Evolutionary conservation across 2,797 vertebrate species (phyloP).

Genomic region (Pipistrellus pygmaeus): DNA sequence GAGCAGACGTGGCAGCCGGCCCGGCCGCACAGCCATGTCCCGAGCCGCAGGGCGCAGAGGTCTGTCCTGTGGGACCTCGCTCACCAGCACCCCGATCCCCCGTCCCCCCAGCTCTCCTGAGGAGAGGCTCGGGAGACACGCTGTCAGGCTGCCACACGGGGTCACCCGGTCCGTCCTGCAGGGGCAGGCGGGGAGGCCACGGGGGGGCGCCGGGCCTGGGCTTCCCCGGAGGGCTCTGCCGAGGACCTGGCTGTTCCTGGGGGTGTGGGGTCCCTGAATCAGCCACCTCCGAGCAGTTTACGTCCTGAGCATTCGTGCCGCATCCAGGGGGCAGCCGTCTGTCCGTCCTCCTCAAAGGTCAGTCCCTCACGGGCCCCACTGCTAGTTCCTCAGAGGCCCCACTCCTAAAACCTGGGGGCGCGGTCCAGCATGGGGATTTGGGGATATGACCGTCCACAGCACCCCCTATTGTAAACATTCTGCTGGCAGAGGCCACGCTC

Average conservation of each 20-base stretch:
- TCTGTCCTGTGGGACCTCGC: rapidly evolving
- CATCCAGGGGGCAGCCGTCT: rapidly evolving
- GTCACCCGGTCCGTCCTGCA: rapidly evolving
- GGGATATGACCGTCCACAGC: not conserved
- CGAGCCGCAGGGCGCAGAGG: not conserved
- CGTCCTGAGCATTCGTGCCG: rapidly evolving
- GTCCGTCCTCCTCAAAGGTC: not conserved
- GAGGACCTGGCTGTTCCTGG: rapidly evolving
- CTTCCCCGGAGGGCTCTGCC: too few relatives aligned
- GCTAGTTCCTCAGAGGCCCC: rapidly evolving
- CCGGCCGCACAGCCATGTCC: not conserved
- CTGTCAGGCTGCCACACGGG: too few relatives aligned
- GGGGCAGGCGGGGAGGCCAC: too few relatives aligned
- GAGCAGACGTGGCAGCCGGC: not conserved
- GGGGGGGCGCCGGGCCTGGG: rapidly evolving
- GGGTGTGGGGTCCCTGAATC: too few relatives aligned
- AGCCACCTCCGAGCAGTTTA: rapidly evolving
- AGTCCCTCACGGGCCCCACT: rapidly evolving
- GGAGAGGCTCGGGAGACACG: rapidly evolving
- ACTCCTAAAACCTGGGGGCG: rapidly evolving
- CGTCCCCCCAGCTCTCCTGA: rapidly evolving
- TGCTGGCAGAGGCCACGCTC: rapidly evolving
- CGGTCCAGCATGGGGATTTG: too few relatives aligned
- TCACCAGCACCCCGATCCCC: too few relatives aligned
- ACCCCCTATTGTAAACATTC: rapidly evolving